Percentiles rank a stretch among this genome's conserved stretches.
Evolutionary conservation across 2,888 invertebrate genomes (phyloP).

Genomic region (Rhingia campestris): DNA sequence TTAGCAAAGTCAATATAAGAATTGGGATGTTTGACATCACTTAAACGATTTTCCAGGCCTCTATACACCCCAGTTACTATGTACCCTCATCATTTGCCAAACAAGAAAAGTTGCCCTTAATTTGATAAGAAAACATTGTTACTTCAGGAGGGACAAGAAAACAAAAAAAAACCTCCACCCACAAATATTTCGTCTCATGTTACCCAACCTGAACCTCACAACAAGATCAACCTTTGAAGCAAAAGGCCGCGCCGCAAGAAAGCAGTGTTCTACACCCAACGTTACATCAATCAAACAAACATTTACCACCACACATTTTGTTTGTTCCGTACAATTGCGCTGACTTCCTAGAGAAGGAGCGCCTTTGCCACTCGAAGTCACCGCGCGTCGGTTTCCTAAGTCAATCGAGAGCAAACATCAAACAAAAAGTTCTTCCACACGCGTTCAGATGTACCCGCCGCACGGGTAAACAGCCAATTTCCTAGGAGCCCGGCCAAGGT

Average conservation of each 20-base stretch:
- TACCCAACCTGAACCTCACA: constrained; percentile 15
- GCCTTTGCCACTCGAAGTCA: constrained; percentile 18
- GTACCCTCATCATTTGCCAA: neutral
- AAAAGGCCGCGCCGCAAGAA: constrained; percentile 44
- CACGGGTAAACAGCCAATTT: constrained; percentile 44
- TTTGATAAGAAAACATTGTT: neutral
- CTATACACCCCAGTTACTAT: too few species aligned
- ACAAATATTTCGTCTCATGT: constrained; percentile 14
- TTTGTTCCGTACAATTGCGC: constrained; percentile 66
- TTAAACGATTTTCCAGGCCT: too few species aligned
- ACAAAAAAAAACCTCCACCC: neutral
- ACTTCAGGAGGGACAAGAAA: neutral
- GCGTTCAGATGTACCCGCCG: constrained; percentile 46
- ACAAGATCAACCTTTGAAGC: constrained; percentile 42
- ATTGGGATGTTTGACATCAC: too few species aligned
- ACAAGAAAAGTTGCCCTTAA: neutral
- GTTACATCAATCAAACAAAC: constrained; percentile 23
- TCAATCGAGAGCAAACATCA: constrained; percentile 53
- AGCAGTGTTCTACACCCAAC: constrained; percentile 13
- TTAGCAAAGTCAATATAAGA: too few species aligned
- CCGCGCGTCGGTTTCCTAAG: constrained; percentile 24
- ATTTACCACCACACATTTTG: constrained; percentile 31
- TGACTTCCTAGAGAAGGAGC: constrained; percentile 47
- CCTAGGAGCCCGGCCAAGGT: constrained; percentile 38
- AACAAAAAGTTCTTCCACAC: constrained; percentile 38